phyloP scores from a whole-genome alignment of 2,797 vertebrate species.

The Discoglossus pictus region DNA sequence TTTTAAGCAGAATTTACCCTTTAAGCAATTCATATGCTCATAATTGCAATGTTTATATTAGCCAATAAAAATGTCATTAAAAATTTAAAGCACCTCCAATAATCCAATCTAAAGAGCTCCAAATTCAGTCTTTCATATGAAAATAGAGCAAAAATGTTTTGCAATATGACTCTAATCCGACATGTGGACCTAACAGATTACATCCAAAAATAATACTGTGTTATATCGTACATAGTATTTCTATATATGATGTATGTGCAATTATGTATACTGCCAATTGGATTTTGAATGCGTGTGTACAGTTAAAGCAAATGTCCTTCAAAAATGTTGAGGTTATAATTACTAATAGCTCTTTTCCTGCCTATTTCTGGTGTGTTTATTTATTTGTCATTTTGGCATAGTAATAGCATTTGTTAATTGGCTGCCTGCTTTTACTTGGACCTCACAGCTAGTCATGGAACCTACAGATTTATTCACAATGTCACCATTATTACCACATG shows the following conservation, averaged over 20 bases:
- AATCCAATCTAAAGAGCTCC: too few relatives aligned
- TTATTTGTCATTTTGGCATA: constrained; percentile 36
- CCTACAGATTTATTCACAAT: not conserved
- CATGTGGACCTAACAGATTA: constrained; percentile 9
- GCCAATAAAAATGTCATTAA: too few relatives aligned
- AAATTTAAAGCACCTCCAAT: too few relatives aligned
- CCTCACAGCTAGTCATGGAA: constrained; percentile 33
- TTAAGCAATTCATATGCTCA: too few relatives aligned
- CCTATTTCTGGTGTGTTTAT: constrained; percentile 30
- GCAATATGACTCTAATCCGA: constrained; percentile 13
- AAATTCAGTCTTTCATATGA: too few relatives aligned
- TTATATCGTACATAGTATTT: constrained; percentile 21
- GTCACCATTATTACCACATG: not conserved
- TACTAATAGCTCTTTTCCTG: constrained; percentile 41
- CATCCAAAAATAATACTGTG: constrained; percentile 18
- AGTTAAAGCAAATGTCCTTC: constrained; percentile 16
- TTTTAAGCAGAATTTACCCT: too few relatives aligned
- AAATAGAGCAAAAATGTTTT: too few relatives aligned
- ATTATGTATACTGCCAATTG: constrained; percentile 22
- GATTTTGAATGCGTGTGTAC: constrained; percentile 29
- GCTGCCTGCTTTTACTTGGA: constrained; percentile 18
- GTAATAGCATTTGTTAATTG: constrained; percentile 36
- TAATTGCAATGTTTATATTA: too few relatives aligned
- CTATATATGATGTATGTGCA: constrained; percentile 8
- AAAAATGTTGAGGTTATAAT: constrained; percentile 40